phyloP scores from a whole-genome alignment of 2,113 vertebrate genomes.

The Strix uralensis region DNA sequence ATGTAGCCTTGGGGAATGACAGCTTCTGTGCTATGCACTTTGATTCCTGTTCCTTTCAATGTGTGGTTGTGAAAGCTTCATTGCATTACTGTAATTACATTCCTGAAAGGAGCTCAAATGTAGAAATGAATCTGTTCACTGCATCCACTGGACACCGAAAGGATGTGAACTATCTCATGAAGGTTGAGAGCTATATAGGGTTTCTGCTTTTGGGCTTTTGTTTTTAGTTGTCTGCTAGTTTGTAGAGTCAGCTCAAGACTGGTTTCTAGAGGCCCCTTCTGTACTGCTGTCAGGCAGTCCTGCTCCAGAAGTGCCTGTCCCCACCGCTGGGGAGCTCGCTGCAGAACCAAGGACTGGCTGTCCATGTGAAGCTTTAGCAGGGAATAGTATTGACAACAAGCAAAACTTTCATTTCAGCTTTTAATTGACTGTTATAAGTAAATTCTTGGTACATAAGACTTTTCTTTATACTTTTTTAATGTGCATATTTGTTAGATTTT shows the following conservation, averaged over 20 bases:
- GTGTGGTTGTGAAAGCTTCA: neutral
- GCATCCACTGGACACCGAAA: rapidly evolving
- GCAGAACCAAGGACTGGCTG: neutral
- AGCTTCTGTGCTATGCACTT: neutral
- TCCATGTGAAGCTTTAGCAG: neutral
- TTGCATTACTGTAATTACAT: neutral
- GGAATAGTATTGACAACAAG: neutral
- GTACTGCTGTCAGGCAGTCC: neutral
- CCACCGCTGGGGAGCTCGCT: rapidly evolving
- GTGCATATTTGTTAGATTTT: constrained; percentile 68
- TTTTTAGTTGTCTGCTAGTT: neutral
- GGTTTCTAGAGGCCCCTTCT: neutral
- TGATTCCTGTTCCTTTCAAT: neutral
- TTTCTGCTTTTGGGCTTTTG: neutral
- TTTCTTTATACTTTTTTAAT: constrained; percentile 50
- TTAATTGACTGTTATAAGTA: constrained; percentile 28
- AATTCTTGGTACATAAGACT: constrained; percentile 50
- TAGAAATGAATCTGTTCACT: neutral
- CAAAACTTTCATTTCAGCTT: neutral
- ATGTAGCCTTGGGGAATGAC: neutral
- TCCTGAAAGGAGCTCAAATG: neutral
- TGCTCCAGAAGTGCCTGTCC: neutral
- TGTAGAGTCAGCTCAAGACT: no score
- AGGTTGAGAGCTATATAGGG: neutral
- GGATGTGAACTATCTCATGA: neutral